These are phyloP conservation scores for Micrastur ruficollis DNA, from an alignment of 2,797 vertebrate species.

Conservation along the genomic window DNA sequence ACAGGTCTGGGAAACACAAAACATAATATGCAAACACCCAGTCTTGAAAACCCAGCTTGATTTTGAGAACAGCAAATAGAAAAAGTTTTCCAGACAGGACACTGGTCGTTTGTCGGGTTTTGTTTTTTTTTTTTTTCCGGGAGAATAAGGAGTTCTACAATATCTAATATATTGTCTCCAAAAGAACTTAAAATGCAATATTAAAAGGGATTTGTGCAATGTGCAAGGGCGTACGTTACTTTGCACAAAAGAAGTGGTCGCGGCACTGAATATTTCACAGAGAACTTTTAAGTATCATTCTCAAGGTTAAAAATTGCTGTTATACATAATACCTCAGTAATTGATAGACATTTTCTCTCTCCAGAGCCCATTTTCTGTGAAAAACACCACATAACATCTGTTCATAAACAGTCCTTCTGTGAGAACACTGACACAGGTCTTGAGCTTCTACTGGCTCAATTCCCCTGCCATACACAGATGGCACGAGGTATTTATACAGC, in stretches of 20 bases:
- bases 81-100: background rate
- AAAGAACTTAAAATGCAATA: constrained; percentile 6
- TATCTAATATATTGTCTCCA: background rate
- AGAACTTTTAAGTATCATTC: constrained; percentile 81
- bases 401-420: constrained; percentile 97
- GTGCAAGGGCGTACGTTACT: constrained; percentile 1
- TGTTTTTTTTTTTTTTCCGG: background rate
- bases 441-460: constrained; percentile 85
- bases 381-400: constrained; percentile 98
- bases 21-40: background rate
- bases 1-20: background rate
- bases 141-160: background rate
- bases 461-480: constrained; percentile 95
- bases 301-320: constrained; percentile 96
- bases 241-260: constrained; percentile 71
- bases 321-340: constrained; percentile 87
- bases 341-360: constrained; percentile 95
- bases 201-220: background rate
- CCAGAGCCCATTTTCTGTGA: constrained; percentile 88
- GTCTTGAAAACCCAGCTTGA: background rate
- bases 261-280: constrained; percentile 48
- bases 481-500: constrained; percentile 80
- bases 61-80: background rate
- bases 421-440: constrained; percentile 90
- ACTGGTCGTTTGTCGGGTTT: too few species aligned